These are phyloP conservation scores for Abramis brama DNA, from an alignment of 2,113 vertebrate genomes.

Conservation along the genomic window DNA sequence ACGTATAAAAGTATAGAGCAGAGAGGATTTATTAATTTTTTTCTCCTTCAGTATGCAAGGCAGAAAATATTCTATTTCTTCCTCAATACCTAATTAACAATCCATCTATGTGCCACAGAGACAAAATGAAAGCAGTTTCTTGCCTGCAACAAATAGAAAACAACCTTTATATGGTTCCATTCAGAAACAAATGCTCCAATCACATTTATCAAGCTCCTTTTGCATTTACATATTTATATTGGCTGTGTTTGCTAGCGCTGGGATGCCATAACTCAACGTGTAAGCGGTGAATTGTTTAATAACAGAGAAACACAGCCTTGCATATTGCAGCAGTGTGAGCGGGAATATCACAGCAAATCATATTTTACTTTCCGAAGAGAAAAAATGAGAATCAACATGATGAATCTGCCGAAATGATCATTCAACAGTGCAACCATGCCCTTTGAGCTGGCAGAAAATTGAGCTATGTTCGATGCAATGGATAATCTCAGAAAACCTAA, in stretches of 20 bases:
- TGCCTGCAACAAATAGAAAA: constrained; percentile 37
- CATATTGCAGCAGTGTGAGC: constrained; percentile 16
- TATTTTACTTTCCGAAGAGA: constrained; percentile 40
- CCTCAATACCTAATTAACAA: constrained; percentile 34
- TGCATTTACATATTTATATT: constrained; percentile 52
- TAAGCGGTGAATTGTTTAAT: constrained; percentile 42
- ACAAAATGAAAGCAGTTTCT: constrained; percentile 32
- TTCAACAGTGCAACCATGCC: constrained; percentile 16
- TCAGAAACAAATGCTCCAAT: constrained; percentile 42
- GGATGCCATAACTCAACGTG: constrained; percentile 34
- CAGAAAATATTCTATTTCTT: constrained; percentile 5
- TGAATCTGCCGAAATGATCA: constrained; percentile 27
- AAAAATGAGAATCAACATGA: constrained; percentile 30
- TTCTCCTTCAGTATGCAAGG: not conserved
- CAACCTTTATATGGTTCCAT: constrained; percentile 1
- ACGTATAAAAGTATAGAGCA: not conserved
- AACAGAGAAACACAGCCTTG: constrained; percentile 7
- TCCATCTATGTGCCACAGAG: constrained; percentile 11
- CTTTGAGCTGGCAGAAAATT: constrained; percentile 31
- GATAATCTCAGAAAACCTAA: constrained; percentile 31
- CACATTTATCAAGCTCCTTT: constrained; percentile 30
- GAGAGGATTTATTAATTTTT: not conserved
- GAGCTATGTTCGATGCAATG: constrained; percentile 22
- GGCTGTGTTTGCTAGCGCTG: constrained; percentile 24
- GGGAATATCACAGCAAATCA: constrained; percentile 31